Evolutionary conservation across 2,797 vertebrate species (phyloP).

Genomic region (Mormyrops attenuatus): DNA sequence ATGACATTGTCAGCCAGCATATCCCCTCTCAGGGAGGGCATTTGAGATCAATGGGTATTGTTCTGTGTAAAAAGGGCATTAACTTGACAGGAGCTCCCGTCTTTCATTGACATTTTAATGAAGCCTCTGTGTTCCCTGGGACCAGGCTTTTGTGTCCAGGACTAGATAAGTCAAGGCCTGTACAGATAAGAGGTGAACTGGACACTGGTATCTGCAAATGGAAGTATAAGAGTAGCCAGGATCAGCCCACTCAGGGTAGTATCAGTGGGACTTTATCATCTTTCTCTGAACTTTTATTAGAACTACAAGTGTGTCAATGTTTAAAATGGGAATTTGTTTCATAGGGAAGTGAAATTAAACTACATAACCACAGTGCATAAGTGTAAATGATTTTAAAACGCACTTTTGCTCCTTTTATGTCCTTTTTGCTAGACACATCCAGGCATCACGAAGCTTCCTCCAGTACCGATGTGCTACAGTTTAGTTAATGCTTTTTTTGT

Average conservation of each 20-base stretch:
- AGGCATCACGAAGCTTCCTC: not conserved
- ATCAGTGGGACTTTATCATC: not conserved
- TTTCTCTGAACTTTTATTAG: not conserved
- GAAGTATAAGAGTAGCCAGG: not conserved
- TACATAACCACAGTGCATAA: not conserved
- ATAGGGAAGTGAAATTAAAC: not conserved
- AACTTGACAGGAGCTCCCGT: not conserved
- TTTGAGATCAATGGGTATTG: not conserved
- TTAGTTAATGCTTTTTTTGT: not conserved
- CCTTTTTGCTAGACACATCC: not conserved
- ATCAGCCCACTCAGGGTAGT: not conserved
- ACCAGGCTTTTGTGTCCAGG: not conserved
- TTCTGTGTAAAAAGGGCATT: not conserved
- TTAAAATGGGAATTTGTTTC: not conserved
- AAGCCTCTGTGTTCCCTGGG: not conserved
- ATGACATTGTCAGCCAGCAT: not conserved
- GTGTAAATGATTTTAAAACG: not conserved
- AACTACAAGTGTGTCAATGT: not conserved
- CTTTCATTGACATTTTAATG: conserved; percentile 12
- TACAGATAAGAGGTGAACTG: not conserved
- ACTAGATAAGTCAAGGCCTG: conserved; percentile 2
- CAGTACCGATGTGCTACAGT: not conserved
- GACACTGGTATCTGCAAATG: conserved; percentile 1
- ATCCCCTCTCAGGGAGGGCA: not conserved
- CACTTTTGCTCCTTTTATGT: not conserved